phyloP scores from a whole-genome alignment of 2,113 vertebrate genomes.

The Mormyrus lacerda region DNA sequence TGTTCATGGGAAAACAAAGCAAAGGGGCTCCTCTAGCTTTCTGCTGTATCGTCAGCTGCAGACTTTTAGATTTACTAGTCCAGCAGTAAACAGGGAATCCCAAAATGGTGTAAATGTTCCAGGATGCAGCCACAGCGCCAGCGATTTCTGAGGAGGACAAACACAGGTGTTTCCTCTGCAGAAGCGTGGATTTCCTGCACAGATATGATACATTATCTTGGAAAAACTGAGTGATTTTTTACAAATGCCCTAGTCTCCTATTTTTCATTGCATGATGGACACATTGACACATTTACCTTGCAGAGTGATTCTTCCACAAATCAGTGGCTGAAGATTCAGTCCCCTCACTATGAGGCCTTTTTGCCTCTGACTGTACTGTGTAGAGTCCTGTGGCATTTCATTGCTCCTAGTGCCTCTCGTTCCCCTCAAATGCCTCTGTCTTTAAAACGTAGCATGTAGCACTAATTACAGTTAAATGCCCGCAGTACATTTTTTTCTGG shows the following conservation, averaged over 20 bases:
- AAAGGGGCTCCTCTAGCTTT: neutral
- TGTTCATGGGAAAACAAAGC: neutral
- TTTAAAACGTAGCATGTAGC: neutral
- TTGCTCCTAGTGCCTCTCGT: neutral
- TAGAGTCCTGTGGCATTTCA: neutral
- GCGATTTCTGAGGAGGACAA: neutral
- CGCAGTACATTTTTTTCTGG: neutral
- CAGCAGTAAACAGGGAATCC: neutral
- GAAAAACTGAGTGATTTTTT: neutral
- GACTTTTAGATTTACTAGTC: neutral
- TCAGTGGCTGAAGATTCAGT: neutral
- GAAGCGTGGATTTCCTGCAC: neutral
- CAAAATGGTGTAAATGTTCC: neutral
- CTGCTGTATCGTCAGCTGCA: neutral
- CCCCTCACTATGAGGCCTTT: neutral
- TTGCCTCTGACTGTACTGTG: neutral
- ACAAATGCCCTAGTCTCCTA: neutral
- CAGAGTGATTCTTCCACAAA: neutral
- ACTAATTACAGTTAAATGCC: neutral
- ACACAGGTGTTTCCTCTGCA: neutral
- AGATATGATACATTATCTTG: neutral
- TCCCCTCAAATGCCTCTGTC: neutral
- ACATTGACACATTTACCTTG: neutral
- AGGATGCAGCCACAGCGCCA: neutral
- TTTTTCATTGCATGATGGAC: neutral